phyloP scores from a whole-genome alignment of 2,113 vertebrate species.

The Psittacula cyanocephala region DNA sequence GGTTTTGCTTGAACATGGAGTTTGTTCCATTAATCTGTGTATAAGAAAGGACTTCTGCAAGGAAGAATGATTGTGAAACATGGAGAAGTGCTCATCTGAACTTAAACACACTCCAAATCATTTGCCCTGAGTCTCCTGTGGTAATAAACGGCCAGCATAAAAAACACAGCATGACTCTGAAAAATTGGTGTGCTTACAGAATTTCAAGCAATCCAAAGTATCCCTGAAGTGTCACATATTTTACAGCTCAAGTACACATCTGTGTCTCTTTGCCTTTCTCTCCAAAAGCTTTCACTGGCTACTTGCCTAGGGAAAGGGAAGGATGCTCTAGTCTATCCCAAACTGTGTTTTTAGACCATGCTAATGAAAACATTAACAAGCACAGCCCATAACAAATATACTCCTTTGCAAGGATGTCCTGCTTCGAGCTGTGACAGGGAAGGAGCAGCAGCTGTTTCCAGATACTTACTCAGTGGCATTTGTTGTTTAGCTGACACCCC shows the following conservation, averaged over 20 bases:
- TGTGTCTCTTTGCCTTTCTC: conserved; percentile 18
- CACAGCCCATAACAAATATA: not conserved
- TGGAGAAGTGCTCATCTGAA: conserved; percentile 14
- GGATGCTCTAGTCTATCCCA: not conserved
- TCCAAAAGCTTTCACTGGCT: conserved; percentile 62
- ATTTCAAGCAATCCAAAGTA: conserved; percentile 62
- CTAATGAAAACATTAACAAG: not conserved
- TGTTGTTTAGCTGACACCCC: not conserved
- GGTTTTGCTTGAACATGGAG: not conserved
- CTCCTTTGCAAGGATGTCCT: not conserved
- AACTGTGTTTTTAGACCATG: not conserved
- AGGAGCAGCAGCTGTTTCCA: not conserved
- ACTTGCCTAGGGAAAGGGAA: conserved; percentile 42
- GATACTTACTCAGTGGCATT: not conserved
- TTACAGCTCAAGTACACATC: conserved; percentile 57
- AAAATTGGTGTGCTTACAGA: conserved; percentile 51
- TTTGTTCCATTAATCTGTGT: not conserved
- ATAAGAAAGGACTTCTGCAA: not conserved
- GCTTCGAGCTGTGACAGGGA: not conserved
- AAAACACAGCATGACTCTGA: conserved; percentile 21
- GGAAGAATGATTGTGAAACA: not conserved
- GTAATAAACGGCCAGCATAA: conserved; percentile 11
- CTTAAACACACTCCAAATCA: conserved; percentile 32
- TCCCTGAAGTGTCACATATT: conserved; percentile 65
- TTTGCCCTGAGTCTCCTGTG: not conserved